phyloP scores from a whole-genome alignment of 2,113 vertebrate genomes.

The Ciconia maguari region DNA sequence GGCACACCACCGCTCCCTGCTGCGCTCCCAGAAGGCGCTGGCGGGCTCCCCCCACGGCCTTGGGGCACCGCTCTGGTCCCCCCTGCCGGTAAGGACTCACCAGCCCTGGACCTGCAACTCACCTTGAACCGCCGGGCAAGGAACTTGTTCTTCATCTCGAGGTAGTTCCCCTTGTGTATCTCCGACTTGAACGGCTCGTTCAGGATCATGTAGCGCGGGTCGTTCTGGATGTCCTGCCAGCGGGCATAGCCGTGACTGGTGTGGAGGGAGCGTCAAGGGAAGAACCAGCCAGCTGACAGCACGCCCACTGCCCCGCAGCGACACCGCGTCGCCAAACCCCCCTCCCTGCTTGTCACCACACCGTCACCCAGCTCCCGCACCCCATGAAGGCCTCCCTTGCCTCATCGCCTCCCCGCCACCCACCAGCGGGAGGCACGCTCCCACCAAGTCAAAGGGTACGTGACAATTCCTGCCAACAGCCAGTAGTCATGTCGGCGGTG shows the following conservation, averaged over 20 bases:
- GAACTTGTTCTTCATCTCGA: slow-evolving; percentile 99
- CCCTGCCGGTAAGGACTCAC: background rate
- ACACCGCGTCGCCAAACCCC: fast-evolving
- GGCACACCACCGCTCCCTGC: fast-evolving
- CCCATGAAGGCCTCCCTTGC: fast-evolving
- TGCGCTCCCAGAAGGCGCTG: fast-evolving
- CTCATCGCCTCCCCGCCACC: background rate
- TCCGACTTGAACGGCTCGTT: slow-evolving; percentile 97
- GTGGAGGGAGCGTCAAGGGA: slow-evolving; percentile 57
- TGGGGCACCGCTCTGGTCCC: background rate
- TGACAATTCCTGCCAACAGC: slow-evolving; percentile 95
- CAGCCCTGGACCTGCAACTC: background rate
- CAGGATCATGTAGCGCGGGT: slow-evolving; percentile 90
- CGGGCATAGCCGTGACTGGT: slow-evolving; percentile 93
- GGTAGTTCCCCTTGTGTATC: slow-evolving; percentile 96
- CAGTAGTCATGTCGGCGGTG: slow-evolving; percentile 98
- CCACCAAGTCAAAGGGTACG: slow-evolving; percentile 83
- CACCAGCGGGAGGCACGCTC: fast-evolving
- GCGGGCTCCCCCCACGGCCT: fast-evolving
- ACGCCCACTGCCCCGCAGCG: fast-evolving
- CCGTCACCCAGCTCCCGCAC: background rate
- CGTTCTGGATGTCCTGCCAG: slow-evolving; percentile 99
- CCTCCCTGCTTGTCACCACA: fast-evolving
- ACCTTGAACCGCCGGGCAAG: slow-evolving; percentile 95
- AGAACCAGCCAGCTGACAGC: background rate